A percentile compares a stretch with the other conserved stretches of the same genome.
Evolutionary conservation across 2,888 invertebrate species (phyloP).

Genomic region (Euplexia lucipara): DNA sequence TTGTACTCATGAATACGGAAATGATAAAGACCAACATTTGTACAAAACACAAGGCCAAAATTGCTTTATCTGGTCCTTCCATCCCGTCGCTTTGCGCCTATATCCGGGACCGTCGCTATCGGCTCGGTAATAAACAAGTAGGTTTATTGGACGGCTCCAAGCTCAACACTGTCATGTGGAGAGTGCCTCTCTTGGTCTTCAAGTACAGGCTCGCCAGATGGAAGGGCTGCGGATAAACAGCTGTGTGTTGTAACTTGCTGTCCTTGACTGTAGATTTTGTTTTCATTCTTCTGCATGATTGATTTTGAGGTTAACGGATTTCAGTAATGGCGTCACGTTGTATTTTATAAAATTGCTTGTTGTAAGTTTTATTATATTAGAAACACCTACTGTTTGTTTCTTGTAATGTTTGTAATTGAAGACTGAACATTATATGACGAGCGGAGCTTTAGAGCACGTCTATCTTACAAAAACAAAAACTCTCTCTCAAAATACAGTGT

Average conservation of each 20-base stretch:
- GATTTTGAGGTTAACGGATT: background rate
- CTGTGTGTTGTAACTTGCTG: conserved; percentile 32
- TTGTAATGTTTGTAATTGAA: no score
- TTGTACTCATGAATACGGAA: conserved; percentile 14
- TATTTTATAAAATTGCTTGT: no score
- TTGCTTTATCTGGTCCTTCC: conserved; percentile 39
- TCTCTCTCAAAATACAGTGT: no score
- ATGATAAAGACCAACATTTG: conserved; percentile 36
- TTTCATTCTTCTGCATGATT: background rate
- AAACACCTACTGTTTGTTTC: no score
- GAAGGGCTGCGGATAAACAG: conserved; percentile 27
- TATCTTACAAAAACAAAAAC: no score
- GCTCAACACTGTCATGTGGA: conserved; percentile 62
- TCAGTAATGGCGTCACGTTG: no score
- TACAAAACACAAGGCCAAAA: conserved; percentile 25
- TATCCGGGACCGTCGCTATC: conserved; percentile 36
- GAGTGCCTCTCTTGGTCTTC: conserved; percentile 30
- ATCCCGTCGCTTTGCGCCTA: conserved; percentile 35
- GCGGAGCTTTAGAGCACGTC: no score
- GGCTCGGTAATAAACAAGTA: conserved; percentile 71
- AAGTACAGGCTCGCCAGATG: conserved; percentile 46
- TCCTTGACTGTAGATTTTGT: conserved; percentile 13
- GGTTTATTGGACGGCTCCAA: conserved; percentile 71
- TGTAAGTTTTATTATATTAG: no score
- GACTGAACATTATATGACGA: no score